Evolutionary conservation across 2,888 invertebrate species (phyloP).

Genomic region (Drosophila phalerata): DNA sequence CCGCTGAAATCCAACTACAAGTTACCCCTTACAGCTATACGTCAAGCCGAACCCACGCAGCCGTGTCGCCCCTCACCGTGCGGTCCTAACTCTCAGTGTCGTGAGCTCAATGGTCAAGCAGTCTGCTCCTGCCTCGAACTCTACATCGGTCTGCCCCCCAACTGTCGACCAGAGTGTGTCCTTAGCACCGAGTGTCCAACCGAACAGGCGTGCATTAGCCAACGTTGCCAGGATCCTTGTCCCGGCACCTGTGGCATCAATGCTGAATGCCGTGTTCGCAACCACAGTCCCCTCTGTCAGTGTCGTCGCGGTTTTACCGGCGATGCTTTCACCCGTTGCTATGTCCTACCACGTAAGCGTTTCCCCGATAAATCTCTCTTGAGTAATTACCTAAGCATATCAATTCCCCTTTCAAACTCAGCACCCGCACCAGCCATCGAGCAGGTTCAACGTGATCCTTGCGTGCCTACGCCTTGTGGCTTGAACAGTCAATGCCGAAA

Average conservation of each 20-base stretch:
- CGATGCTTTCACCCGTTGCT: conserved; percentile 90
- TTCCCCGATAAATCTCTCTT: background rate
- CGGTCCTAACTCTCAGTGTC: conserved; percentile 89
- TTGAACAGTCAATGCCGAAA: conserved; percentile 88
- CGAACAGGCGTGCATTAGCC: conserved; percentile 88
- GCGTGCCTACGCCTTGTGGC: conserved; percentile 89
- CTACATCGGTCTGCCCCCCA: conserved; percentile 89
- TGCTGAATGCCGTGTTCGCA: conserved; percentile 90
- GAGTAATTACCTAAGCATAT: background rate
- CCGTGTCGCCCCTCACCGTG: conserved; percentile 89
- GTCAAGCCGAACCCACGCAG: conserved; percentile 67
- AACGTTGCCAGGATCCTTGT: conserved; percentile 89
- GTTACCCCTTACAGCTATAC: conserved; percentile 62
- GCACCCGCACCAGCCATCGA: conserved; percentile 73
- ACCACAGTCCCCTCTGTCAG: conserved; percentile 92
- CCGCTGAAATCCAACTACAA: conserved; percentile 28
- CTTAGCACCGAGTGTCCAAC: conserved; percentile 88
- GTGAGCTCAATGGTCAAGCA: conserved; percentile 87
- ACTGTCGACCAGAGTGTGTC: conserved; percentile 90
- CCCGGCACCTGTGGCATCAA: conserved; percentile 88
- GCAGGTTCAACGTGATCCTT: conserved; percentile 86
- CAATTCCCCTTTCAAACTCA: conserved; percentile 31
- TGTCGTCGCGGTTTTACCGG: conserved; percentile 90
- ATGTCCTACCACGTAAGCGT: conserved; percentile 86
- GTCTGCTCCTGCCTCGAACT: conserved; percentile 88